A percentile compares a stretch with the other conserved stretches of the same genome.
These are phyloP conservation scores for Bos javanicus DNA, from an alignment of 2,113 vertebrate genomes.

Conservation along the genomic window DNA sequence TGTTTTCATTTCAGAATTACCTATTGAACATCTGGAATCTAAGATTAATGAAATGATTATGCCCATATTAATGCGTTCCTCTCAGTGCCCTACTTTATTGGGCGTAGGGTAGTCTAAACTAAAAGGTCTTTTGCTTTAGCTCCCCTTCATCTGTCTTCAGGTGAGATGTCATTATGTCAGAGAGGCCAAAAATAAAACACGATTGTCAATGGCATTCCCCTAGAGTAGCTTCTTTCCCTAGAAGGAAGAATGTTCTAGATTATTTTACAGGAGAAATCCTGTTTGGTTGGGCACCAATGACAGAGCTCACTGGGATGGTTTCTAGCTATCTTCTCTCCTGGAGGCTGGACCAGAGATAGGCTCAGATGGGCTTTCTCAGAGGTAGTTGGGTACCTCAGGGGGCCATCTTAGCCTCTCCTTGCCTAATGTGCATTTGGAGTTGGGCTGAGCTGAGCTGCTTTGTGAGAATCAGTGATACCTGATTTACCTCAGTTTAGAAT, in stretches of 20 bases:
- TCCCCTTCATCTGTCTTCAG: neutral
- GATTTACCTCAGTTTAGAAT: neutral
- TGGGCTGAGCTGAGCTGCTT: neutral
- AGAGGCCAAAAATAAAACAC: neutral
- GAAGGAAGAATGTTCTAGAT: neutral
- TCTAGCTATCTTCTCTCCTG: neutral
- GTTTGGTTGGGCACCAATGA: neutral
- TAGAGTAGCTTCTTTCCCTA: neutral
- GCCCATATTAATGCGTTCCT: neutral
- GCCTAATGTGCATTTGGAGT: neutral
- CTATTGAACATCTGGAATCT: neutral
- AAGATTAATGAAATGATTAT: neutral
- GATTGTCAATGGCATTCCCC: neutral
- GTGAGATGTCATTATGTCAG: neutral
- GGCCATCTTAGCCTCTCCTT: neutral
- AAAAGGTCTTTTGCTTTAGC: neutral
- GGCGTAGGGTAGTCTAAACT: neutral
- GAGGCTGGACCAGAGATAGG: neutral
- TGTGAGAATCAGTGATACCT: slow-evolving; percentile 10
- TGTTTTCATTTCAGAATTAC: neutral
- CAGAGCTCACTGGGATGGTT: neutral
- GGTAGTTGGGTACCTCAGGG: neutral
- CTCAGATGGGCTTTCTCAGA: neutral
- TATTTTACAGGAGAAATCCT: neutral
- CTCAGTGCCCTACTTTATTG: neutral